Base-by-base conservation (phyloP, 2,888 invertebrate species). In the Dromius quadrimaculatus region DNA sequence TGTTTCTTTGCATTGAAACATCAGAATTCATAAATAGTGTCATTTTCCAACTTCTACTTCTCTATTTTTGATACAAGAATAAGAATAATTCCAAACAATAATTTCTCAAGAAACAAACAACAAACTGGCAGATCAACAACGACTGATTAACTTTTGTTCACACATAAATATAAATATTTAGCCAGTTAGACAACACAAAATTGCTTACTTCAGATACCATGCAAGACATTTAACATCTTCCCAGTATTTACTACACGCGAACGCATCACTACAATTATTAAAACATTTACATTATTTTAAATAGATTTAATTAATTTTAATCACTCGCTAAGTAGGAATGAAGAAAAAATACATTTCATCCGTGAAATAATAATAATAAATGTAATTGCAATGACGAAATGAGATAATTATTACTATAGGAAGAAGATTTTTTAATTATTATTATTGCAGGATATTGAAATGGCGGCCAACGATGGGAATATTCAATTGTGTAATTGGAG, bases 161-260 rank as follows among this genome's bases (percentile, higher is more conserved):
- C 61, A 61, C 38, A 61, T 61, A 61, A 61, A 61, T 61, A 61
- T 61, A 36, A 34, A 61, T 61, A 61, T 6, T 2, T 17, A 43
- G 19, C 17, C n/a, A 28, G 32, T 57, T 23, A 57, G 57, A 17
- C 28, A 57, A 57, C 57, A 57, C 23, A 28, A 32, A 57, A 57
- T 28, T 34, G 32, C 20, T 23, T 57, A 57, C 32, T 57, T 23
- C 57, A 28, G 15, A 57, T 57, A 6, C n/a, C 28, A 28, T 8
- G 28, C 28, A 8, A 28, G 28, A n/a, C 8, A 28, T 28, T 8
- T 5, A 8, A 28, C 28, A 8, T 28, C 28, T 61, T 34, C 38
- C n/a, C 20, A 61, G 34, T 36, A 34, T 59, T 36, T 36, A 9
- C 19, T n/a, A 34, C 61, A 61, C 61, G 61, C 61, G n/a, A 61